Evolutionary conservation across 1,140 invertebrate species (phyloP), one percentile per base, ranked within the genome.

Genomic region (Drosophila cardini): DNA sequence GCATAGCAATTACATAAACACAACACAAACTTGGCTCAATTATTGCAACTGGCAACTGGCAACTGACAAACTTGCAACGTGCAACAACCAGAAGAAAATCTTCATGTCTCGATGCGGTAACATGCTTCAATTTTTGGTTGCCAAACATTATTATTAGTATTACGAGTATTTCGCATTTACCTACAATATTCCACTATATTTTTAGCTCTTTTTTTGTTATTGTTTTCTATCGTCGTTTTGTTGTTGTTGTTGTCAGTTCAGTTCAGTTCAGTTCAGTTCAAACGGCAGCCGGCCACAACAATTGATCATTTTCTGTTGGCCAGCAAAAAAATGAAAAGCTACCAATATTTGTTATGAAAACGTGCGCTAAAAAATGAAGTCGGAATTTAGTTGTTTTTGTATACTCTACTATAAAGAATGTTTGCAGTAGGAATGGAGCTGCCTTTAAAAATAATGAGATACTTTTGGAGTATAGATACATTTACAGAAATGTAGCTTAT

Each of bases 71-170:
- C 30, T 43, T 38, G 63, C 74, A 72, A 58, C 16, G 32, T 56
- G 61, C 62, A 56, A 63, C 57, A 56, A 52, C 48, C 57, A 52
- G 21, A 60, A 57, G 57, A 67, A 75, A 67, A 73, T 73, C 68
- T 76, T 63, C 46, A 72, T 55, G 53, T 53, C 50, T 70, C 83
- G 79, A 87, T 87, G 84, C 83, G 83, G 83, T 87, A 87, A 87
- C 84, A 73, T 79, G 83, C 68, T 76, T 80, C 83, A 89, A 80
- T 87, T 87, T 87, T 87, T 60, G 72, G 69, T 55, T 87, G 65
- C 61, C 76, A 70, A 84, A 87, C 84, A 87, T 89, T 83, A 89
- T 83, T 83, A 83, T 87, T 87, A 26, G 21, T 26, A 87, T 80
- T 87, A 80, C 73, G 84, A 84, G 76, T 87, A 79, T 83, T 53